Evolutionary conservation across 2,797 vertebrate species (phyloP).

Genomic region (Monodelphis domestica): DNA sequence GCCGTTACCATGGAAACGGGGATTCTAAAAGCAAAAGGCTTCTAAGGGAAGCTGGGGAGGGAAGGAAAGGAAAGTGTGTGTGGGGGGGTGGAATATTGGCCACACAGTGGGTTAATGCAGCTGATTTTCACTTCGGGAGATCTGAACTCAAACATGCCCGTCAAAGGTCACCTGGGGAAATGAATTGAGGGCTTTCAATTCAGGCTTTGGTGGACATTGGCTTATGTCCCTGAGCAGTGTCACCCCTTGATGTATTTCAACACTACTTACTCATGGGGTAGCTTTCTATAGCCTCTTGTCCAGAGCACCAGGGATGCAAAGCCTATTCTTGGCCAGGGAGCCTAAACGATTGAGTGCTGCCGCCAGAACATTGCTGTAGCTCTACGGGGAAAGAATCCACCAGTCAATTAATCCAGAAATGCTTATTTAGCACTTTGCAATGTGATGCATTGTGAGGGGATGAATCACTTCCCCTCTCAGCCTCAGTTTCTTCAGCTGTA

Average conservation of each 20-base stretch:
- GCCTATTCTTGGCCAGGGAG: conserved; percentile 1
- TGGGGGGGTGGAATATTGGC: background rate
- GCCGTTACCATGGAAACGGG: conserved; percentile 81
- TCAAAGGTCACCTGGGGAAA: background rate
- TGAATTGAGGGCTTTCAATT: accelerated
- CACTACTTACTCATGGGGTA: background rate
- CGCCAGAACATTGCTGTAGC: background rate
- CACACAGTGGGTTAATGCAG: conserved; percentile 48
- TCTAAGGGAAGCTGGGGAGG: conserved; percentile 39
- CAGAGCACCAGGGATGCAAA: background rate
- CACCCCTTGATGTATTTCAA: background rate
- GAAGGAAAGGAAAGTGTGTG: background rate
- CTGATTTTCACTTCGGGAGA: background rate
- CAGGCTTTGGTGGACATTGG: accelerated
- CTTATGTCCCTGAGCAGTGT: background rate
- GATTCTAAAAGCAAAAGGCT: conserved; percentile 65
- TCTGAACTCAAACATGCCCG: background rate
- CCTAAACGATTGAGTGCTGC: background rate
- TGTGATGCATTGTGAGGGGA: background rate
- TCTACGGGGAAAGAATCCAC: background rate
- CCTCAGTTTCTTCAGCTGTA: background rate
- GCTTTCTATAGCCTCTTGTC: conserved; percentile 5
- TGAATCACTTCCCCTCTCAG: background rate
- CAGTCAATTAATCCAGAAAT: background rate
- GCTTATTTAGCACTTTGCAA: background rate